A percentile compares a stretch with the other conserved stretches of the same genome.
Evolutionary conservation across 2,888 invertebrate species (phyloP).

Genomic region (Thereva nobilitata): DNA sequence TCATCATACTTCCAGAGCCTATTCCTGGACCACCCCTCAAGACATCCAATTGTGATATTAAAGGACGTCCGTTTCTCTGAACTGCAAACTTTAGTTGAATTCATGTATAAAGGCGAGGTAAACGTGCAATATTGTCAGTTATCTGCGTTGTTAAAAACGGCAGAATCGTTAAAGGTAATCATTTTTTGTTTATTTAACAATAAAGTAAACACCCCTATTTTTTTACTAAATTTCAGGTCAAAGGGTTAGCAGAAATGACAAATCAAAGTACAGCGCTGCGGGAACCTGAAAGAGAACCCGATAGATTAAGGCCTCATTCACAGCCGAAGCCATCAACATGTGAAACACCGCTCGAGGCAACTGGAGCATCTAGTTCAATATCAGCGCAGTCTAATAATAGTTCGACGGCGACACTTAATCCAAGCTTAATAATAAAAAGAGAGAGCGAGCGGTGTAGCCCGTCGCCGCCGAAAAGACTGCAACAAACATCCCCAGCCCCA

Average conservation of each 20-base stretch:
- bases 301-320: slow-evolving; percentile 57
- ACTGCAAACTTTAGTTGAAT: slow-evolving; percentile 88
- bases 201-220: neutral
- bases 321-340: slow-evolving; percentile 51
- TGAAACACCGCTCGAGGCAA: slow-evolving; percentile 49
- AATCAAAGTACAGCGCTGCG: slow-evolving; percentile 69
- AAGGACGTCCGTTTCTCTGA: slow-evolving; percentile 92
- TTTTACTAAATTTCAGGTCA: slow-evolving; percentile 61
- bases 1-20: slow-evolving; percentile 93
- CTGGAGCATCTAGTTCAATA: slow-evolving; percentile 46
- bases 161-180: slow-evolving; percentile 82
- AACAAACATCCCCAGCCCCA: slow-evolving; percentile 50
- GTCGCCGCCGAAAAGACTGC: slow-evolving; percentile 50
- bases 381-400: slow-evolving; percentile 51
- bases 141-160: slow-evolving; percentile 87
- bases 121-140: slow-evolving; percentile 93
- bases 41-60: slow-evolving; percentile 91
- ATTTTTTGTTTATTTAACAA: neutral
- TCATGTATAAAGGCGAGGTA: slow-evolving; percentile 96
- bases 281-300: slow-evolving; percentile 61
- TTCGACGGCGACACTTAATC: slow-evolving; percentile 55
- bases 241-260: slow-evolving; percentile 92
- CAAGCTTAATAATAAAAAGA: slow-evolving; percentile 50
- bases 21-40: slow-evolving; percentile 90
- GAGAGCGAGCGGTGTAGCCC: slow-evolving; percentile 54